phyloP scores from a whole-genome alignment of 2,888 invertebrate genomes.

The Odontocolon sp. region DNA sequence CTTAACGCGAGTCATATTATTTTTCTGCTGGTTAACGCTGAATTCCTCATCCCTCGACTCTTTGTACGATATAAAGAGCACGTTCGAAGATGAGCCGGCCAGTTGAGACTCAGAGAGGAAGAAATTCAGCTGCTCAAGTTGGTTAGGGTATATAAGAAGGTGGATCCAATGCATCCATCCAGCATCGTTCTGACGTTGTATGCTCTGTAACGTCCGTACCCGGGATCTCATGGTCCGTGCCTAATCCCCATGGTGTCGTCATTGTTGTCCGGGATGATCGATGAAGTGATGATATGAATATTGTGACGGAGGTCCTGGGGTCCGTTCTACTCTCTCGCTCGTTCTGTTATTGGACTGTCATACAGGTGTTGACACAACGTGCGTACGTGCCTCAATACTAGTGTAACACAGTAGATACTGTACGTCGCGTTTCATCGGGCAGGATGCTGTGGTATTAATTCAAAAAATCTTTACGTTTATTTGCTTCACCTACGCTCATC shows the following conservation, averaged over 20 bases:
- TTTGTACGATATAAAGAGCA: conserved; percentile 19
- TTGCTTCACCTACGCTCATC: too few relatives aligned
- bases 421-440: background rate
- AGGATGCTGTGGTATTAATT: conserved; percentile 30
- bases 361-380: conserved; percentile 47
- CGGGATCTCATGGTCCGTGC: conserved; percentile 47
- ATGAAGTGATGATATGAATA: conserved; percentile 62
- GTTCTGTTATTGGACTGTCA: conserved; percentile 53
- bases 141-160: background rate
- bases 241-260: conserved; percentile 55
- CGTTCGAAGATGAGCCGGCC: conserved; percentile 10
- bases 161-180: conserved; percentile 21
- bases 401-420: background rate
- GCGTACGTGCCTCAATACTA: background rate
- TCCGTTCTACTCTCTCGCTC: background rate
- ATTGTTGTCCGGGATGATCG: conserved; percentile 58
- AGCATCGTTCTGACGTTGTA: conserved; percentile 17
- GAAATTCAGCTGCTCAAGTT: conserved; percentile 10
- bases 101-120: conserved; percentile 9
- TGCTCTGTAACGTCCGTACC: background rate
- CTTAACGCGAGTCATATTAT: conserved; percentile 29
- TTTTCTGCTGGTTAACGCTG: conserved; percentile 32
- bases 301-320: conserved; percentile 51
- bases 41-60: conserved; percentile 42
- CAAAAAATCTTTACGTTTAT: too few relatives aligned